Conservation (phyloP, 2,113 vertebrate species). For the Syngnathoides biaculeatus region DNA sequence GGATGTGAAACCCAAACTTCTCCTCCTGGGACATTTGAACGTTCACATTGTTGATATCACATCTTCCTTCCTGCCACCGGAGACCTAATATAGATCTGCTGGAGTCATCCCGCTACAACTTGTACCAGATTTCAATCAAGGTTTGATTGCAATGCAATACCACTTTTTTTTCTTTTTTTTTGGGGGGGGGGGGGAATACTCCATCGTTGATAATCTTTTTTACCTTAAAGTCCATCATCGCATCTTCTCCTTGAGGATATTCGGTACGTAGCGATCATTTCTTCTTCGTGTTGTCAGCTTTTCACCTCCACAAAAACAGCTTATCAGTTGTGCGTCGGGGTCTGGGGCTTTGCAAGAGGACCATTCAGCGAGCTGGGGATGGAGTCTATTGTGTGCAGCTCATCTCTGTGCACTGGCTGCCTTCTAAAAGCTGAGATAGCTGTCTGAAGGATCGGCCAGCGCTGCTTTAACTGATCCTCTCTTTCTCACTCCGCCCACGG, state of each 20-base stretch:
- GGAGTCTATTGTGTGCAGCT: slow-evolving; percentile 33
- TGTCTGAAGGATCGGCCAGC: slow-evolving; percentile 49
- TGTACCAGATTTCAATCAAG: slow-evolving; percentile 48
- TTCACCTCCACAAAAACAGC: slow-evolving; percentile 30
- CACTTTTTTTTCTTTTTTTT: slow-evolving; percentile 16
- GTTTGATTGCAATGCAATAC: slow-evolving; percentile 52
- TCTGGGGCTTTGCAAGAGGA: slow-evolving; percentile 41
- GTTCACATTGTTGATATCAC: slow-evolving; percentile 59
- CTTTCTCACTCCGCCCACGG: slow-evolving; percentile 46
- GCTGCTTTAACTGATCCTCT: slow-evolving; percentile 45
- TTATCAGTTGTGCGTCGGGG: slow-evolving; percentile 34
- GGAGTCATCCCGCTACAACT: slow-evolving; percentile 46
- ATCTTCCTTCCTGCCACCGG: slow-evolving; percentile 36
- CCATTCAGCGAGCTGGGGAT: slow-evolving; percentile 30
- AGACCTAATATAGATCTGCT: slow-evolving; percentile 61
- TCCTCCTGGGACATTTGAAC: slow-evolving; percentile 43
- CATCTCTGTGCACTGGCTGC: slow-evolving; percentile 32
- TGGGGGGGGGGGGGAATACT: neutral
- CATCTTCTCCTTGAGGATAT: slow-evolving; percentile 14
- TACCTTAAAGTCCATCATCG: slow-evolving; percentile 33
- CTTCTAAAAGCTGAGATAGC: slow-evolving; percentile 38
- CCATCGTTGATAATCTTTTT: slow-evolving; percentile 30
- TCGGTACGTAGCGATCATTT: neutral
- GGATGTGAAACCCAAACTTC: slow-evolving; percentile 65
- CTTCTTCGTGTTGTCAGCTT: neutral